phyloP scores from a whole-genome alignment of 1,140 invertebrate species.

The Sycophaga agraensis region DNA sequence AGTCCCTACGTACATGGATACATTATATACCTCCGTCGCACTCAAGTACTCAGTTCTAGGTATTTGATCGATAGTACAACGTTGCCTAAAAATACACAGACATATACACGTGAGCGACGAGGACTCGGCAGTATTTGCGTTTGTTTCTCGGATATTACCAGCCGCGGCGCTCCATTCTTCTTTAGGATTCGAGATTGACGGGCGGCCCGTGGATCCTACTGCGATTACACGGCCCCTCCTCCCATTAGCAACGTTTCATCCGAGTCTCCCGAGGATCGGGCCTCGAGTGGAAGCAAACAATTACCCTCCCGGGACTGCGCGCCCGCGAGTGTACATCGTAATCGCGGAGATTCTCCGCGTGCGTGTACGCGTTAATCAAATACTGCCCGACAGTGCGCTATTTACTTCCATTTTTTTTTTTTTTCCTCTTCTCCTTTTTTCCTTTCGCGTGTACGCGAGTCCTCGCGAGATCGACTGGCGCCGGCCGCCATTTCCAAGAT shows the following conservation, averaged over 20 bases:
- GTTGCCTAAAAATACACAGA: constrained; percentile 25
- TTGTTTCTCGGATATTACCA: constrained; percentile 16
- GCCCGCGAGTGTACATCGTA: constrained; percentile 4
- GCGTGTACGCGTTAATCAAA: constrained; percentile 1
- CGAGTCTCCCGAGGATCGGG: not conserved
- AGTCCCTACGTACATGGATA: no score
- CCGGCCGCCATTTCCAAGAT: not conserved
- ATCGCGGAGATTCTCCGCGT: not conserved
- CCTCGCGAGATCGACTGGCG: no score
- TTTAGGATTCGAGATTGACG: no score
- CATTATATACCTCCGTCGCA: constrained; percentile 53
- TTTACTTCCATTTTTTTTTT: constrained; percentile 12
- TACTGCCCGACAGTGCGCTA: constrained; percentile 19
- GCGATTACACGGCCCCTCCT: no score
- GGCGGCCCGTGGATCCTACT: no score
- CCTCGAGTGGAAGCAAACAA: not conserved
- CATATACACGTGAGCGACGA: constrained; percentile 32
- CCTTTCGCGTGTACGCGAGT: not conserved
- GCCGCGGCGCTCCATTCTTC: no score
- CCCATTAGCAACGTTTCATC: not conserved
- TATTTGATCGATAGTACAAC: constrained; percentile 35
- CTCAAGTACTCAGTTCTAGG: constrained; percentile 44
- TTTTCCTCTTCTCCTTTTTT: not conserved
- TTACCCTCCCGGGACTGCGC: not conserved
- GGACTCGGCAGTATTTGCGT: constrained; percentile 32